Evolutionary conservation across 2,888 invertebrate species (phyloP).

Genomic region (Limnephilus rhombicus): DNA sequence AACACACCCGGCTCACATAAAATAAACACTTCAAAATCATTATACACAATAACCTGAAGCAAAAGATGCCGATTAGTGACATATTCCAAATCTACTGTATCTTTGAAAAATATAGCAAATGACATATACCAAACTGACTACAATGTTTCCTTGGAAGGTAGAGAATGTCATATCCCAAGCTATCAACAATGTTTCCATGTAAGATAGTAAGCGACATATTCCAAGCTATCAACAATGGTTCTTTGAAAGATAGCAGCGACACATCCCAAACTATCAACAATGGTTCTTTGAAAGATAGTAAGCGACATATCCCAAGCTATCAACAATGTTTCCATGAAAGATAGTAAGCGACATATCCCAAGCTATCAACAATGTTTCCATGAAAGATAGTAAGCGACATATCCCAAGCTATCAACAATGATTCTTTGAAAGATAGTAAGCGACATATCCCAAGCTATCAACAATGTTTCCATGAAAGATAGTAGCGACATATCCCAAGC

Average conservation of each 20-base stretch:
- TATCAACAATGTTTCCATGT: no score
- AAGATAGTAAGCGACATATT: no score
- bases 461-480: background rate
- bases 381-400: background rate
- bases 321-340: no score
- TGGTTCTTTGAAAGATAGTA: no score
- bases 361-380: no score
- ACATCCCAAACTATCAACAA: no score
- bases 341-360: no score
- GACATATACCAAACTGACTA: background rate
- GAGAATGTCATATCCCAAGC: no score
- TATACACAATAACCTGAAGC: conserved; percentile 13
- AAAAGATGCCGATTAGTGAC: background rate
- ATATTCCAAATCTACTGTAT: background rate
- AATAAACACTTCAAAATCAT: background rate
- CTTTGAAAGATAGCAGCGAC: no score
- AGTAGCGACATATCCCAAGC: background rate
- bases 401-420: background rate
- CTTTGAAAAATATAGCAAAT: background rate
- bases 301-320: no score
- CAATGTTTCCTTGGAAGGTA: background rate
- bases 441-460: background rate
- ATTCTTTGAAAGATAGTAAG: background rate
- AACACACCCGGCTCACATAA: conserved; percentile 1
- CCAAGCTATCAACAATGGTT: no score